Conservation (phyloP, 92 coral and sea anemone species). For the Meandrina meandrites region DNA sequence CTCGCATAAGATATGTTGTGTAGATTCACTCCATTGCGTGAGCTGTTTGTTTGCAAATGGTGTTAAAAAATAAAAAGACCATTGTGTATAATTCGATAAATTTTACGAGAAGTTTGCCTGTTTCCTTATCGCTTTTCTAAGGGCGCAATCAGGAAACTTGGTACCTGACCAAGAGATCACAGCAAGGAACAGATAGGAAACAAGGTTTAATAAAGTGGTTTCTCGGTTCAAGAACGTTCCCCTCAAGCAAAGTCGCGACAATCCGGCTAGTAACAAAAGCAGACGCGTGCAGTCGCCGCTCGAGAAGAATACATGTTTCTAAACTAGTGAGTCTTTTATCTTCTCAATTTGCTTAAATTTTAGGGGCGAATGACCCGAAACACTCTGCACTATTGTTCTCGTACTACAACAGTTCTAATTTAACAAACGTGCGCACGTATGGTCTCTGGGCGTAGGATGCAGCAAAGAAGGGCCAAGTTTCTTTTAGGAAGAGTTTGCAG, state of each 20-base stretch:
- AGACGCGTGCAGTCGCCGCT: slow-evolving; percentile 39
- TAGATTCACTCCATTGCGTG: slow-evolving; percentile 6
- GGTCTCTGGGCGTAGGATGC: background rate
- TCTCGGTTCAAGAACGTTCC: slow-evolving; percentile 15
- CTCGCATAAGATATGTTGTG: background rate
- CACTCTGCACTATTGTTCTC: slow-evolving; percentile 58
- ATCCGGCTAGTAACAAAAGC: slow-evolving; percentile 12
- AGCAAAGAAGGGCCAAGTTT: background rate
- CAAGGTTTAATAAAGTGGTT: slow-evolving; percentile 25
- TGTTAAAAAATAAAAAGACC: background rate
- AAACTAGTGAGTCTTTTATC: slow-evolving; percentile 33
- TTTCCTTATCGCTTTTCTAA: background rate
- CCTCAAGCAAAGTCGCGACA: background rate
- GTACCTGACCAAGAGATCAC: background rate
- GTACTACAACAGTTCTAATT: slow-evolving; percentile 38
- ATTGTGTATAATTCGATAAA: slow-evolving; percentile 13
- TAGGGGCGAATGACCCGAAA: slow-evolving; percentile 63
- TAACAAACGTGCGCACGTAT: slow-evolving; percentile 56
- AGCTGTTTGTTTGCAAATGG: slow-evolving; percentile 16
- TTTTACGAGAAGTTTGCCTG: background rate
- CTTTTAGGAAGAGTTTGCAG: background rate
- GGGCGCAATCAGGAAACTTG: slow-evolving; percentile 7
- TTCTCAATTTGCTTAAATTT: slow-evolving; percentile 46
- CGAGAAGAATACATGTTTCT: slow-evolving; percentile 29
- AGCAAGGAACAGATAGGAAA: background rate